Percentiles rank a stretch among this genome's conserved stretches.
These are phyloP conservation scores for Clavelina lepadiformis DNA, from an alignment of 23 tunicate genomes.

Conservation along the genomic window DNA sequence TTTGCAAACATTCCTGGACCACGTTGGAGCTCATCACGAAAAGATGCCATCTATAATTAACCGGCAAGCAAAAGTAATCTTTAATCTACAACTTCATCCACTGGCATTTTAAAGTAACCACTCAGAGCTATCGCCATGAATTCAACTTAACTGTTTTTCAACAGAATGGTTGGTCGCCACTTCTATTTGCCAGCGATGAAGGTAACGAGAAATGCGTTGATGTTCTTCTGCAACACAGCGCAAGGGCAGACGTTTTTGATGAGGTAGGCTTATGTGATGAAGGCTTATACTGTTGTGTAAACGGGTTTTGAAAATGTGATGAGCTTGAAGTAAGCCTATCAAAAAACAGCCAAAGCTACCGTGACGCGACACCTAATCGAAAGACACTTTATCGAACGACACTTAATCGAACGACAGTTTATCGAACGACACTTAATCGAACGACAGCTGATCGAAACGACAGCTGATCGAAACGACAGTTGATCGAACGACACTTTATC, in stretches of 20 bases:
- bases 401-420: no score
- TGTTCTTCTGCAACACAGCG: slow-evolving; percentile 51
- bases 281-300: no score
- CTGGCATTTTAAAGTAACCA: background rate
- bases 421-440: no score
- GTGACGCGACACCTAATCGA: no score
- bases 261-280: slow-evolving; percentile 72
- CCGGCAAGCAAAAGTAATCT: slow-evolving; percentile 82
- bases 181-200: slow-evolving; percentile 88
- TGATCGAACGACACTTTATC: no score
- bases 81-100: no score
- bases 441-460: no score
- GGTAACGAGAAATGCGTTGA: slow-evolving; percentile 75
- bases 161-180: slow-evolving; percentile 94
- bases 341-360: background rate
- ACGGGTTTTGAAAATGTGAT: no score
- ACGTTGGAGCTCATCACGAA: slow-evolving; percentile 39
- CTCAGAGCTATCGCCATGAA: background rate
- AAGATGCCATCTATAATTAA: slow-evolving; percentile 68
- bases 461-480: no score
- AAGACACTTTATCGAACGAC: no score
- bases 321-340: no score
- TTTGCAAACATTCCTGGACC: slow-evolving; percentile 43
- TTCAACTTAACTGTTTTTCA: background rate
- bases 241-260: slow-evolving; percentile 92